phyloP scores from a whole-genome alignment of 2,888 invertebrate genomes.

The Pseudoips prasinana region DNA sequence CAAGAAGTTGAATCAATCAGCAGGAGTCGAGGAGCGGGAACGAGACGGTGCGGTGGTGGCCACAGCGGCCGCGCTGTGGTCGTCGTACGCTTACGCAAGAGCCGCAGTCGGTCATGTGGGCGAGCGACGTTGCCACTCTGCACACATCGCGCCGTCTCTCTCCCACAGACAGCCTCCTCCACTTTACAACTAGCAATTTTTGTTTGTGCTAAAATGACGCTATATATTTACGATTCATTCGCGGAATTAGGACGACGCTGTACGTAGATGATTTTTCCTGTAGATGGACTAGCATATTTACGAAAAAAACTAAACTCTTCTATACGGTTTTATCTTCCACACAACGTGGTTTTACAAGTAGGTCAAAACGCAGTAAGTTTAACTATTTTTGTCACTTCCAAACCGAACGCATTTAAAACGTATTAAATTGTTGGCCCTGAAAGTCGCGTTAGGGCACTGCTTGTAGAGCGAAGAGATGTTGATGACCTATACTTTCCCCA shows the following conservation, averaged over 20 bases:
- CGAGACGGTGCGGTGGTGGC: conserved; percentile 36
- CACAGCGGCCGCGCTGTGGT: conserved; percentile 52
- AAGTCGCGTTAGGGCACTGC: no score
- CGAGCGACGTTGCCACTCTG: conserved; percentile 72
- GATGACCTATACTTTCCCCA: conserved; percentile 75
- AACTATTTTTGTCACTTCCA: no score
- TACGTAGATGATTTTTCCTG: conserved; percentile 45
- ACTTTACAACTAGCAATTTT: conserved; percentile 68
- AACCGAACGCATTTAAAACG: no score
- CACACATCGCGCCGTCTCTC: conserved; percentile 52
- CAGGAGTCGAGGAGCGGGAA: conserved; percentile 43
- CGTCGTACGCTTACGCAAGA: conserved; percentile 78
- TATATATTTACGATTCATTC: conserved; percentile 69
- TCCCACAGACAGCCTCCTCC: conserved; percentile 58
- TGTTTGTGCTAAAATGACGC: conserved; percentile 74
- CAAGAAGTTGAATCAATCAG: conserved; percentile 44
- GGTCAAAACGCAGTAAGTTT: conserved; percentile 5
- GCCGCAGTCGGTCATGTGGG: conserved; percentile 74
- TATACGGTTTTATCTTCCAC: no score
- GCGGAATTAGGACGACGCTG: conserved; percentile 63
- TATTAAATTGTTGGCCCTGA: no score
- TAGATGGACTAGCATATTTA: no score
- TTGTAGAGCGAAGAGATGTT: conserved; percentile 45
- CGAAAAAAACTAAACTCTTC: no score
- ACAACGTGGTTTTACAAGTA: conserved; percentile 5